Percentiles rank a stretch among this genome's conserved stretches.
Conservation (phyloP, 2,888 invertebrate genomes). For the Synergus laeviventris region DNA sequence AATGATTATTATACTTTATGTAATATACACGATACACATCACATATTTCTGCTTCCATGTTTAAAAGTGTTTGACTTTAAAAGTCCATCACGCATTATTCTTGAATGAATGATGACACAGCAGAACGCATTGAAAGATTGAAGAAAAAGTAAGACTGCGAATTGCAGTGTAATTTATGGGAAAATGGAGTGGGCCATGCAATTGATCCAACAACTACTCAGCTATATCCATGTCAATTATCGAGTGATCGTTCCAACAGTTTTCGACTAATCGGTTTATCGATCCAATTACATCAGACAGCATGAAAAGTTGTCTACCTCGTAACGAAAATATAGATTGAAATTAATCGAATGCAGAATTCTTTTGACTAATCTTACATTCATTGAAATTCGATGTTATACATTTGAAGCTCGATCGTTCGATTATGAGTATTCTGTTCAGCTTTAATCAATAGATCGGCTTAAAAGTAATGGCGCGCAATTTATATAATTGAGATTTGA, state of each 20-base stretch:
- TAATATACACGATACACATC: not conserved
- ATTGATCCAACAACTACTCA: conserved; percentile 10
- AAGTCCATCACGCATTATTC: not conserved
- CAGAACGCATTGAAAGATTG: not conserved
- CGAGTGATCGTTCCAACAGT: conserved; percentile 10
- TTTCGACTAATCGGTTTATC: conserved; percentile 19
- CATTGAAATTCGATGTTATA: not conserved
- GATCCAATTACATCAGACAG: conserved; percentile 30
- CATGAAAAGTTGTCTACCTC: conserved; percentile 21
- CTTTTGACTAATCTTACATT: conserved; percentile 9
- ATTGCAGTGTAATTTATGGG: conserved; percentile 9
- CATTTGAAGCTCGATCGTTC: not conserved
- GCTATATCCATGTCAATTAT: conserved; percentile 29
- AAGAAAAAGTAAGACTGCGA: not conserved
- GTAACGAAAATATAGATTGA: conserved; percentile 19
- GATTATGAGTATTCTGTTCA: not conserved
- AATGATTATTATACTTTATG: conserved; percentile 14
- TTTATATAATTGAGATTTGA: not conserved
- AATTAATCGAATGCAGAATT: conserved; percentile 15
- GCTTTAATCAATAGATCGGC: not conserved
- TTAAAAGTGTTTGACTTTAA: not conserved
- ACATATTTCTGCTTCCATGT: not conserved
- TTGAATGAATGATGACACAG: not conserved
- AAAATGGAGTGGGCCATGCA: conserved; percentile 19
- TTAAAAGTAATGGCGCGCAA: not conserved